Percentiles rank a stretch among this genome's conserved stretches.
Evolutionary conservation across 2,888 invertebrate species (phyloP).

Genomic region (Camponotus fellah): DNA sequence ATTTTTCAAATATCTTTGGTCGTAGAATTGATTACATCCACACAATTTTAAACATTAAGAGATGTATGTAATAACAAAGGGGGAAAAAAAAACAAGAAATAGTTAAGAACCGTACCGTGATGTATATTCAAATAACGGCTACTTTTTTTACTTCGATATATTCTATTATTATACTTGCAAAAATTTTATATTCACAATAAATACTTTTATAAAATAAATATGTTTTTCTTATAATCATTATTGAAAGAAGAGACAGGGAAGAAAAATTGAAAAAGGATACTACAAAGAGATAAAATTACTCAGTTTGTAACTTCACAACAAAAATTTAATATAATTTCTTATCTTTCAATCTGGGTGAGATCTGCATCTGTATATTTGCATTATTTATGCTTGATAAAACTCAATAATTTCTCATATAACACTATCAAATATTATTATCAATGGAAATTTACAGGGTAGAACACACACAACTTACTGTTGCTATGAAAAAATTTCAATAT

Average conservation of each 20-base stretch:
- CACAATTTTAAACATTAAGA: slow-evolving; percentile 60
- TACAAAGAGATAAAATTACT: neutral
- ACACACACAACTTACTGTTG: slow-evolving; percentile 18
- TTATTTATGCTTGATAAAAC: slow-evolving; percentile 30
- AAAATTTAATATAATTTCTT: neutral
- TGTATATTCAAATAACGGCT: slow-evolving; percentile 64
- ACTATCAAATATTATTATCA: slow-evolving; percentile 23
- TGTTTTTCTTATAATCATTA: slow-evolving; percentile 38
- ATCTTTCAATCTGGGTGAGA: slow-evolving; percentile 6
- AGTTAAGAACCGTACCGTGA: slow-evolving; percentile 65
- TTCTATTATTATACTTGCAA: slow-evolving; percentile 75
- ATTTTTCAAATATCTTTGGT: slow-evolving; percentile 71
- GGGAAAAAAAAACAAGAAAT: slow-evolving; percentile 62
- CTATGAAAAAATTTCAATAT: slow-evolving; percentile 31
- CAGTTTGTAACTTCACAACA: neutral
- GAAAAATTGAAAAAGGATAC: neutral
- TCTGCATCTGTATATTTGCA: neutral
- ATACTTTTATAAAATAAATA: slow-evolving; percentile 72
- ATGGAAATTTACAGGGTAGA: slow-evolving; percentile 56
- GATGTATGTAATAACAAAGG: slow-evolving; percentile 53
- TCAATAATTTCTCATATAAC: slow-evolving; percentile 18
- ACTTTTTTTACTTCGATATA: slow-evolving; percentile 73
- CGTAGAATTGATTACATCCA: slow-evolving; percentile 58
- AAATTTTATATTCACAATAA: slow-evolving; percentile 83
- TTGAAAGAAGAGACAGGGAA: slow-evolving; percentile 6